Conservation (phyloP, 2,797 vertebrate genomes). For the Gymnothorax javanicus region DNA sequence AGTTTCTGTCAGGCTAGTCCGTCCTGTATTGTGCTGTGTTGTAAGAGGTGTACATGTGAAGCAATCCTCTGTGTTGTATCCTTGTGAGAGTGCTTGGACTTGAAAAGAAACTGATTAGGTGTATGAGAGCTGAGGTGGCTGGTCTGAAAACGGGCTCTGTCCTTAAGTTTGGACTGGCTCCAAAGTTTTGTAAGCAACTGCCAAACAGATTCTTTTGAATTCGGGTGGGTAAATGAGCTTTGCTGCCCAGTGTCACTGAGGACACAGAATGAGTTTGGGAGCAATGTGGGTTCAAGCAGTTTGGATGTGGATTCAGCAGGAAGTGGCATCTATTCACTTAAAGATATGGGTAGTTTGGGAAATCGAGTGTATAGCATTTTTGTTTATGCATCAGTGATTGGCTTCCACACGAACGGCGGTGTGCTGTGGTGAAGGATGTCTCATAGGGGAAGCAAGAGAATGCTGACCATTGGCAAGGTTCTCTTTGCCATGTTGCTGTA, state of each 20-base stretch:
- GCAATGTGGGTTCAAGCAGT: neutral
- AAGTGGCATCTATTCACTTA: neutral
- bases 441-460: neutral
- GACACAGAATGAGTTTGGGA: neutral
- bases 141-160: neutral
- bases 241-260: neutral
- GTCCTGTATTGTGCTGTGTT: neutral
- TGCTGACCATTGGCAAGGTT: neutral
- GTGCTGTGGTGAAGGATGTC: neutral
- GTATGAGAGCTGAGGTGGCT: neutral
- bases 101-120: neutral
- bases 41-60: neutral
- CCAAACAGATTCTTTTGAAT: neutral
- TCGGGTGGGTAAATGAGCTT: constrained; percentile 2
- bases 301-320: neutral
- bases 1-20: neutral
- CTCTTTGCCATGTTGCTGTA: neutral
- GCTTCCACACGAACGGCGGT: neutral
- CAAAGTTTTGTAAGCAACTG: neutral
- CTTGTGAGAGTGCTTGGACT: neutral
- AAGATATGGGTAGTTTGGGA: neutral
- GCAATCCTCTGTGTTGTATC: neutral
- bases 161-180: neutral
- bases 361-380: neutral
- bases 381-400: neutral